These are phyloP conservation scores for Amyelois transitella DNA, from an alignment of 1,140 invertebrate species.

Conservation along the genomic window DNA sequence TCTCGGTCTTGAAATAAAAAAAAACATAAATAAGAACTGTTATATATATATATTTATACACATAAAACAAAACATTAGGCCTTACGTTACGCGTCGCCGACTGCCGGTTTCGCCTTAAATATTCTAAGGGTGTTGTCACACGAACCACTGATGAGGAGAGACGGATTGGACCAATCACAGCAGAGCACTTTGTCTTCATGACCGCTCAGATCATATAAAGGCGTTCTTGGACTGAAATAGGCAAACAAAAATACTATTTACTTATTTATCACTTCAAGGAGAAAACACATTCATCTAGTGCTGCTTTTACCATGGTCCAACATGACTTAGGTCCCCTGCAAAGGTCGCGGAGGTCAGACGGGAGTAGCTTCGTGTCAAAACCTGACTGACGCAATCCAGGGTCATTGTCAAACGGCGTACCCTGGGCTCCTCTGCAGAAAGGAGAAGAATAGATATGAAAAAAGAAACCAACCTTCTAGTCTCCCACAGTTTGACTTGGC, in stretches of 20 bases:
- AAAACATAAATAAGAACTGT: neutral
- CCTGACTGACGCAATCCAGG: too few species aligned
- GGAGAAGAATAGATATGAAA: too few species aligned
- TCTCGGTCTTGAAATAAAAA: too few species aligned
- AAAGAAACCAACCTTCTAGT: slow-evolving; percentile 84
- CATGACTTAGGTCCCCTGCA: too few species aligned
- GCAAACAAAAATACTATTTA: neutral
- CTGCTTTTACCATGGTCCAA: too few species aligned
- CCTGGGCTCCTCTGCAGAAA: too few species aligned
- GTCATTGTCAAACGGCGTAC: too few species aligned
- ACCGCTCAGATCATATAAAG: slow-evolving; percentile 93
- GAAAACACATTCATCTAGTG: too few species aligned
- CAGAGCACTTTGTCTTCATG: slow-evolving; percentile 96
- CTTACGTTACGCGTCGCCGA: slow-evolving; percentile 22
- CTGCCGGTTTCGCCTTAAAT: slow-evolving; percentile 80
- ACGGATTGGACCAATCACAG: slow-evolving; percentile 94
- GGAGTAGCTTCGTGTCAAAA: too few species aligned
- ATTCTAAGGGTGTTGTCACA: slow-evolving; percentile 95
- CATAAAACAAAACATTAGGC: neutral
- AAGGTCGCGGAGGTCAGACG: too few species aligned
- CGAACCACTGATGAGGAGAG: slow-evolving; percentile 92
- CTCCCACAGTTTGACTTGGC: slow-evolving; percentile 96
- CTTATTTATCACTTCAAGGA: too few species aligned
- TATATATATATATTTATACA: neutral
- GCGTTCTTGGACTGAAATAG: slow-evolving; percentile 85